Conservation (phyloP, 2,113 vertebrate species). For the Rhinolophus sinicus region DNA sequence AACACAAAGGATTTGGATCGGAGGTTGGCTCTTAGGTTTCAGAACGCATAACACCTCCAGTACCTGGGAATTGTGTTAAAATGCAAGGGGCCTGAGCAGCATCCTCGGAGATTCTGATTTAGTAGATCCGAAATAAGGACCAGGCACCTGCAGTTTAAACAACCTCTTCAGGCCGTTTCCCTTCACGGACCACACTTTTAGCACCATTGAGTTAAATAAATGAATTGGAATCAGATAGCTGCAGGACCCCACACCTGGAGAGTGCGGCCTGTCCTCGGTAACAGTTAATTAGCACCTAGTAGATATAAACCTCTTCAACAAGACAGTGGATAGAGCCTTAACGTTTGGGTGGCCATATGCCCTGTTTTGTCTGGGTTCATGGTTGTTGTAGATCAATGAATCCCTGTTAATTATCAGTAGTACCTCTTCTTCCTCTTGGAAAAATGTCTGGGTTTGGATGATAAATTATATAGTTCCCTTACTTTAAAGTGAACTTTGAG, state of each 20-base stretch:
- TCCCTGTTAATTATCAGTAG: constrained; percentile 42
- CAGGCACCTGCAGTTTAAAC: neutral
- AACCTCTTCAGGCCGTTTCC: neutral
- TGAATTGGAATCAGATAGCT: neutral
- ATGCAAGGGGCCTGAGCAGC: neutral
- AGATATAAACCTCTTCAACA: neutral
- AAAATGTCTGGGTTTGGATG: neutral
- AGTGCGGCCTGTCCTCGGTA: neutral
- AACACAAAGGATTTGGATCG: neutral
- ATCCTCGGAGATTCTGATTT: neutral
- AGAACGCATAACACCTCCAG: neutral
- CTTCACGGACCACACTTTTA: neutral
- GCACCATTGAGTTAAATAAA: neutral
- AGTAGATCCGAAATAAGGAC: neutral
- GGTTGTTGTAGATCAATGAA: neutral
- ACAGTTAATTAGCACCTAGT: constrained; percentile 35
- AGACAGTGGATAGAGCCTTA: neutral
- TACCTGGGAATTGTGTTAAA: neutral
- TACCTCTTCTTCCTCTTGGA: neutral
- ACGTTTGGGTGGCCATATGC: neutral
- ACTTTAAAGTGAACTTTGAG: constrained; percentile 11
- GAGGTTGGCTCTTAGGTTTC: neutral
- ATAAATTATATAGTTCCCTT: neutral
- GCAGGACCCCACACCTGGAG: neutral
- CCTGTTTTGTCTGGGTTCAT: neutral